Evolutionary conservation across 2,888 invertebrate species (phyloP), one percentile per base, ranked within the genome.

Genomic region (Rhodophaea formosa): DNA sequence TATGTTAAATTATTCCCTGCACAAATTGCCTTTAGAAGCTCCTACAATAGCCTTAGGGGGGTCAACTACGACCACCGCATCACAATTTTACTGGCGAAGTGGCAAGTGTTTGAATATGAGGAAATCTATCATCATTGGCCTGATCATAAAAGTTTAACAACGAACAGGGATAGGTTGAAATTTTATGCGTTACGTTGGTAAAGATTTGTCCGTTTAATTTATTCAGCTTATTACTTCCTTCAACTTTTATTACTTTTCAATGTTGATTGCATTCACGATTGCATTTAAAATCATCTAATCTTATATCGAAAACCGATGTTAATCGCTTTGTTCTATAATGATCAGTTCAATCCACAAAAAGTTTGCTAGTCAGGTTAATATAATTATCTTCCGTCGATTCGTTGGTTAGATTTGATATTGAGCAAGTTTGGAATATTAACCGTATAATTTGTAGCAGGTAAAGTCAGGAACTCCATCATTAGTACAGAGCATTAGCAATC

Each of bases 11-110:
- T 85, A 85, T 86, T 83, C 83, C 70, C 63, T 67, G 70, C 74
- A 84, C 80, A 87, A 86, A 87, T 84, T 81, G 80, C 81, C 82
- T 82, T 84, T 68, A 17, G 66, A 70, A 68, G 72, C 70, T 75
- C 71, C 53, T 53, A 71, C 81, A 82, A 81, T 78, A 68, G 74
- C 70, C 77, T 77, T 64, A 65, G 68, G 64, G 65, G 58, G 72
- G 72, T 67, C 72, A 68, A 62, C 62, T 68, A 72, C 79, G 64
- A 62, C 67, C 62, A 64, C 60, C 70, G 78, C 78, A 84, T 84
- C 62, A 65, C 67, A 77, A 77, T 61, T 67, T 44, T 12, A 16
- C 49, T 14, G 32, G n/a, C 49, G 12, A 39, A 10, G 39, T 39
- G 39, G 39, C 39, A 39, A 39, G 39, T 39, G 39, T 39, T 12